These are phyloP conservation scores for Carcina quercana DNA, from an alignment of 2,888 invertebrate genomes.

Conservation along the genomic window DNA sequence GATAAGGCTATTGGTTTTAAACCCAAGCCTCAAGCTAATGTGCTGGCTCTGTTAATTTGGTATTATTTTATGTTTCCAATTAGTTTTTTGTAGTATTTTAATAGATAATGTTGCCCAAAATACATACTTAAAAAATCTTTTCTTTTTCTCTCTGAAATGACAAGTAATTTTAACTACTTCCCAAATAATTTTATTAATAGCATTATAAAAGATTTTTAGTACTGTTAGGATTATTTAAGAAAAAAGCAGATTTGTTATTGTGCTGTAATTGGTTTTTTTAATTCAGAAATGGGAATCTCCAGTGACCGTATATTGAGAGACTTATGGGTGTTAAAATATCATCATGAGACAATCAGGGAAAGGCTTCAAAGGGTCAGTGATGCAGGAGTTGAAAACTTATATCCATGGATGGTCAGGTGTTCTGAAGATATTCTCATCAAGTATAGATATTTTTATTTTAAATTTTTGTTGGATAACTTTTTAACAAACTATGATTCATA, in stretches of 20 bases:
- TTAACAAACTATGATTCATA: background rate
- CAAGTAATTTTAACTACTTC: too few relatives aligned
- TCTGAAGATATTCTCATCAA: conserved; percentile 68
- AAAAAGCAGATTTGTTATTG: background rate
- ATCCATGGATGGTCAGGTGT: conserved; percentile 81
- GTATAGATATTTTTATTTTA: conserved; percentile 53
- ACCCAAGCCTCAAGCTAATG: too few relatives aligned
- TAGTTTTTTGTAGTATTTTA: too few relatives aligned
- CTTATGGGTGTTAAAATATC: conserved; percentile 78
- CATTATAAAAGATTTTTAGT: too few relatives aligned
- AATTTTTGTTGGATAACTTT: background rate
- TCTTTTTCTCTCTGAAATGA: too few relatives aligned
- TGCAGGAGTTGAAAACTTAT: conserved; percentile 64
- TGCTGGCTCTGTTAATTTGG: too few relatives aligned
- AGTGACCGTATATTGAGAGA: conserved; percentile 74
- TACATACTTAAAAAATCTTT: too few relatives aligned
- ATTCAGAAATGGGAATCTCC: conserved; percentile 64
- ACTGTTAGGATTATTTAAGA: conserved; percentile 3
- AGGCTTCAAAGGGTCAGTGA: conserved; percentile 64
- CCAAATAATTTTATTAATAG: too few relatives aligned
- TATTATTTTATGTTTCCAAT: too few relatives aligned
- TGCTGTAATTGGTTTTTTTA: conserved; percentile 1
- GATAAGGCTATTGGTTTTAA: too few relatives aligned
- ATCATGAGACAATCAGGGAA: conserved; percentile 62
- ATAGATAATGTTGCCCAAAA: too few relatives aligned